phyloP scores from a whole-genome alignment of 2,797 vertebrate genomes.

The Argya squamiceps region DNA sequence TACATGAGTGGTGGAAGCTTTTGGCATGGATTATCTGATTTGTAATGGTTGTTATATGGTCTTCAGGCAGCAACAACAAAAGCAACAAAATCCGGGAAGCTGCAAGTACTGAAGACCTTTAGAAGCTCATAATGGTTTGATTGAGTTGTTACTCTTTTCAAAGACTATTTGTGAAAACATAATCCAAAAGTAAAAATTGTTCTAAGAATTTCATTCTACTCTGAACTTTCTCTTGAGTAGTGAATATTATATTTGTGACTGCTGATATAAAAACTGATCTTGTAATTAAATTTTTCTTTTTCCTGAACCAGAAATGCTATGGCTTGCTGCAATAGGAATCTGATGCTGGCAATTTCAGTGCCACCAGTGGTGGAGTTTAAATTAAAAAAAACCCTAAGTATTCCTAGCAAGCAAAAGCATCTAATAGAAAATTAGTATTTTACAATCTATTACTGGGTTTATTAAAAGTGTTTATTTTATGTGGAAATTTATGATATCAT shows the following conservation, averaged over 20 bases:
- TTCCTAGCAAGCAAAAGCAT: neutral
- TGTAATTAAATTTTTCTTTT: neutral
- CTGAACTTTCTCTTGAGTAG: neutral
- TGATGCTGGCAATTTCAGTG: neutral
- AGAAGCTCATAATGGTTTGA: neutral
- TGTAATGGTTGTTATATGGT: neutral
- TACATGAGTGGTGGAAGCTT: neutral
- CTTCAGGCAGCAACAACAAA: neutral
- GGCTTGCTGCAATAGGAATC: neutral
- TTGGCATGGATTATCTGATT: neutral
- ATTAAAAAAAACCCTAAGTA: neutral
- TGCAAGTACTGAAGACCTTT: neutral
- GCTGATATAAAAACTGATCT: neutral
- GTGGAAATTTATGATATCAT: neutral
- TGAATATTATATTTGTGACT: neutral
- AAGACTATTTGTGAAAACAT: neutral
- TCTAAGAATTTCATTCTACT: neutral
- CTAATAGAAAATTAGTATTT: neutral
- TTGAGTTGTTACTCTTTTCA: neutral
- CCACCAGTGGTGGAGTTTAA: neutral
- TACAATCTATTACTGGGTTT: neutral
- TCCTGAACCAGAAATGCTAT: neutral
- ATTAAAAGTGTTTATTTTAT: neutral
- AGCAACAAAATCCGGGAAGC: neutral
- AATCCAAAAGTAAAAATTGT: neutral